Percentiles rank a stretch among this genome's conserved stretches.
phyloP scores from a whole-genome alignment of 1,140 invertebrate genomes.

The Aphaenogaster floridana region DNA sequence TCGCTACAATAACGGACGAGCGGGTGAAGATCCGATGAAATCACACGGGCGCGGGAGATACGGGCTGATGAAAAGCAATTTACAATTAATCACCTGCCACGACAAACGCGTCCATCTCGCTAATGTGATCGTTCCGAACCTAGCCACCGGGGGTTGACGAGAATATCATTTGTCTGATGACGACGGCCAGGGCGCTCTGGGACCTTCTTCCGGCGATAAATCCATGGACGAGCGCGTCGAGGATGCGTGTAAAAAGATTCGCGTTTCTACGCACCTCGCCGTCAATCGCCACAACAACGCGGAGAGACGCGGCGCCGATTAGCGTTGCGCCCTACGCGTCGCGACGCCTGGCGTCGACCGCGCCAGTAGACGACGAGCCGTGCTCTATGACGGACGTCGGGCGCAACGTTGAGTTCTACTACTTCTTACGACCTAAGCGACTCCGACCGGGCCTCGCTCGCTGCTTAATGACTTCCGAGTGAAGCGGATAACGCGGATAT shows the following conservation, averaged over 20 bases:
- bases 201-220: not conserved
- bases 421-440: slow-evolving; percentile 58
- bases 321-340: slow-evolving; percentile 60
- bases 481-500: not conserved
- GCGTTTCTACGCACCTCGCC: not conserved
- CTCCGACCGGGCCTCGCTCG: not conserved
- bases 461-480: not conserved
- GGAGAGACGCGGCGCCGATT: slow-evolving; percentile 17
- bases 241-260: not conserved
- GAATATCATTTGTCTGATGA: slow-evolving; percentile 8
- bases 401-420: slow-evolving; percentile 63
- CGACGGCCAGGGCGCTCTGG: not conserved
- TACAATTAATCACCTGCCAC: slow-evolving; percentile 18
- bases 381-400: slow-evolving; percentile 72
- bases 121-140: not conserved
- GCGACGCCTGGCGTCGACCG: slow-evolving; percentile 74
- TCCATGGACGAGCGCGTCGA: not conserved
- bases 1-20: not conserved
- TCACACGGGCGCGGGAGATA: not conserved
- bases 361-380: slow-evolving; percentile 78
- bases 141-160: not conserved
- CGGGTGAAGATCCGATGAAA: not conserved
- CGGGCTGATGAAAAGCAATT: not conserved
- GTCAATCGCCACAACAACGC: not conserved
- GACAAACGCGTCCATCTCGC: slow-evolving; percentile 3